A percentile compares a stretch with the other conserved stretches of the same genome.
These are phyloP conservation scores for Zosterops lateralis DNA, from an alignment of 2,113 vertebrate species.

Conservation along the genomic window DNA sequence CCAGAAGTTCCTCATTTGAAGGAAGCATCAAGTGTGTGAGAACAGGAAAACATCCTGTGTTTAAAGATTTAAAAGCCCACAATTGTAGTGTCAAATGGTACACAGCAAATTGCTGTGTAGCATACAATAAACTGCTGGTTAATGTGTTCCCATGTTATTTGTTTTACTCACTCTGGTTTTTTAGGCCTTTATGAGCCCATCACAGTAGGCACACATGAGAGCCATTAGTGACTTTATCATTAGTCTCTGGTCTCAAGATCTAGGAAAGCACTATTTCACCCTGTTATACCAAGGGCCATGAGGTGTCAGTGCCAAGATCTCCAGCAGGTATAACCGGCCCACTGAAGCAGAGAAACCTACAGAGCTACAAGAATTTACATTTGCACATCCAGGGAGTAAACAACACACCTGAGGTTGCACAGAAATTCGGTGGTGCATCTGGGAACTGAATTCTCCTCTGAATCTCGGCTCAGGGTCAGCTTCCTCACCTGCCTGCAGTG, in stretches of 20 bases:
- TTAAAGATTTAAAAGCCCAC: neutral
- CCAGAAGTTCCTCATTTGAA: neutral
- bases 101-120: neutral
- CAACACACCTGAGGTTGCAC: neutral
- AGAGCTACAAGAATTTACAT: neutral
- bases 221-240: neutral
- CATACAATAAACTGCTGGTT: neutral
- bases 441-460: neutral
- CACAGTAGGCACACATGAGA: neutral
- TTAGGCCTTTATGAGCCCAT: neutral
- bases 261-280: neutral
- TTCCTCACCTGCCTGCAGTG: neutral
- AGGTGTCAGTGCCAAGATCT: neutral
- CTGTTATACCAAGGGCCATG: neutral
- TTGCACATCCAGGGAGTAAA: neutral
- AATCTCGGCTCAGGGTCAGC: neutral
- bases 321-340: neutral
- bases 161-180: neutral
- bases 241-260: neutral
- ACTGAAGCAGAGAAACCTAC: neutral
- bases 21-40: neutral
- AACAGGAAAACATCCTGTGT: neutral
- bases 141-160: neutral
- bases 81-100: neutral
- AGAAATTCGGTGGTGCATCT: neutral